These are phyloP conservation scores for Rostratula benghalensis DNA, from an alignment of 2,113 vertebrate genomes.

Conservation along the genomic window DNA sequence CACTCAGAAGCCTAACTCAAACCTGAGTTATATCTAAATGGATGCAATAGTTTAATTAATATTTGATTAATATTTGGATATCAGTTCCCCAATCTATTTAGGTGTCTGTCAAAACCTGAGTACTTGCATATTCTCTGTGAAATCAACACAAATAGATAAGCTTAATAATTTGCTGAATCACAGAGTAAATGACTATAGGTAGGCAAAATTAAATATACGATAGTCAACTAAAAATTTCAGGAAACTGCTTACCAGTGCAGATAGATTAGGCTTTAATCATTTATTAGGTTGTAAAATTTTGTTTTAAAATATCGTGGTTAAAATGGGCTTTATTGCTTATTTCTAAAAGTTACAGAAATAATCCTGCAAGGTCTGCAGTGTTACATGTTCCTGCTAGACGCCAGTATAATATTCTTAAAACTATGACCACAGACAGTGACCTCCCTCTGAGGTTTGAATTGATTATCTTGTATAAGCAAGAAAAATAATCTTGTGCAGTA, in stretches of 20 bases:
- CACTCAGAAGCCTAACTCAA: background rate
- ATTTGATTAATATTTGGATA: background rate
- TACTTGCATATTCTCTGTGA: background rate
- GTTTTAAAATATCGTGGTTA: constrained; percentile 26
- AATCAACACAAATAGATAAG: background rate
- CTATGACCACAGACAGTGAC: constrained; percentile 41
- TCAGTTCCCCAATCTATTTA: background rate
- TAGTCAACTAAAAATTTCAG: background rate
- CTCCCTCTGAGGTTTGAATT: constrained; percentile 11
- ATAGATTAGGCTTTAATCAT: constrained; percentile 30
- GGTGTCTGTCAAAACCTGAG: background rate
- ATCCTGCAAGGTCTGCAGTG: constrained; percentile 50
- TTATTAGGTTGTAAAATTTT: constrained; percentile 10
- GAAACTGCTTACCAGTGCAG: background rate
- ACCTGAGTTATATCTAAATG: background rate
- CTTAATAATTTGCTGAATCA: background rate
- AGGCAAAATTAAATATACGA: background rate
- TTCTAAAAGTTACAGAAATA: constrained; percentile 51
- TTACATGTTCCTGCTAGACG: background rate
- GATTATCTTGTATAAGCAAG: constrained; percentile 34
- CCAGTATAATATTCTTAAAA: constrained; percentile 44
- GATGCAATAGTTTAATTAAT: background rate
- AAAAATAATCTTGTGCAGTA: constrained; percentile 33
- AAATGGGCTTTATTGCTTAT: constrained; percentile 31
- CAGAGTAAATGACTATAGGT: background rate